A percentile compares a stretch with the other conserved stretches of the same genome.
Evolutionary conservation across 2,888 invertebrate species (phyloP).

Genomic region (Mechanitis mazaeus): DNA sequence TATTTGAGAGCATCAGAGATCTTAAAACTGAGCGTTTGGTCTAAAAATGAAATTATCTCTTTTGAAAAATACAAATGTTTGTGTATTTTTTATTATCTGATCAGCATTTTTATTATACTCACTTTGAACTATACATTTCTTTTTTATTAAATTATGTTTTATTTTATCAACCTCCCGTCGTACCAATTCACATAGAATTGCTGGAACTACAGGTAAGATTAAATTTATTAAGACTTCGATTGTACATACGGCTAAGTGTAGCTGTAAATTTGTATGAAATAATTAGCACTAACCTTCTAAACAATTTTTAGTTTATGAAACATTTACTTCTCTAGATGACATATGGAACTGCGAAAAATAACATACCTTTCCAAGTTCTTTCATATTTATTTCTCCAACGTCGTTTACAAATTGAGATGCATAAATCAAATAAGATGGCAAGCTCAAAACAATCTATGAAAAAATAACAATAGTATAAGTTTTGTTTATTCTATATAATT

Average conservation of each 20-base stretch:
- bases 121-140: too few species aligned
- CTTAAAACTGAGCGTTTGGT: neutral
- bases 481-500: neutral
- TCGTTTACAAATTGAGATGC: too few species aligned
- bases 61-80: too few species aligned
- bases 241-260: neutral
- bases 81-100: too few species aligned
- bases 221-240: neutral
- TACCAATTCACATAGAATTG: constrained; percentile 11
- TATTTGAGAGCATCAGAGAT: constrained; percentile 12
- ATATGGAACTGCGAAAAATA: too few species aligned
- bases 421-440: neutral
- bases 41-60: neutral
- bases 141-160: neutral
- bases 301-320: too few species aligned
- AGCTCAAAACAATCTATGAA: neutral
- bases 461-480: neutral
- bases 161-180: constrained; percentile 18
- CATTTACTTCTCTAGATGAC: too few species aligned
- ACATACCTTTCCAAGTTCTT: too few species aligned
- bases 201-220: constrained; percentile 11
- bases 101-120: too few species aligned
- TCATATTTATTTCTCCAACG: too few species aligned
- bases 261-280: neutral
- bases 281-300: neutral